phyloP scores from a whole-genome alignment of 2,888 invertebrate species.

The Odontomyia ornata region DNA sequence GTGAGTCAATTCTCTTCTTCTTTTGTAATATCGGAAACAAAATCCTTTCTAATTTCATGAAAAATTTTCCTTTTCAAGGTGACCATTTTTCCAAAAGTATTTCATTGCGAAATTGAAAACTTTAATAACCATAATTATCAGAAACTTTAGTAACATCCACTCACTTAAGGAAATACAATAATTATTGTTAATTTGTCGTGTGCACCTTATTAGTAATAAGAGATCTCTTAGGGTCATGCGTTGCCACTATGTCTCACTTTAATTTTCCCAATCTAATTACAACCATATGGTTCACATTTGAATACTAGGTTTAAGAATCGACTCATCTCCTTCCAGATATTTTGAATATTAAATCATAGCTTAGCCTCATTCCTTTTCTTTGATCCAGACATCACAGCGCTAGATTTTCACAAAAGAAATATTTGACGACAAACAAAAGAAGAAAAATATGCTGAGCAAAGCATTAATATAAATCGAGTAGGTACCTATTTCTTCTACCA shows the following conservation, averaged over 20 bases:
- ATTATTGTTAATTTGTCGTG: too few species aligned
- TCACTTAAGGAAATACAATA: too few species aligned
- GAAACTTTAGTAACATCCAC: too few species aligned
- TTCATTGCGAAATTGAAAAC: too few species aligned
- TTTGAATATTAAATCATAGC: background rate
- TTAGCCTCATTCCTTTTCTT: background rate
- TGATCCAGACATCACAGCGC: background rate
- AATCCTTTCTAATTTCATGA: too few species aligned
- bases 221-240: background rate
- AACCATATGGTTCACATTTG: conserved; percentile 26
- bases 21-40: too few species aligned
- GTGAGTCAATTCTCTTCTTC: too few species aligned
- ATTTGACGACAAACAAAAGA: background rate
- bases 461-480: background rate
- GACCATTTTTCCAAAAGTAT: too few species aligned
- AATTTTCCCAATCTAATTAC: conserved; percentile 33
- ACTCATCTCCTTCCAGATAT: background rate
- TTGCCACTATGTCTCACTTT: conserved; percentile 23
- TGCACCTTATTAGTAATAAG: too few species aligned
- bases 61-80: too few species aligned
- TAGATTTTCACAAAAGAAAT: background rate
- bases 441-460: background rate
- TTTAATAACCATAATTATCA: too few species aligned
- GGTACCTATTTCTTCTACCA: too few species aligned
- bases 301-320: background rate